phyloP scores from a whole-genome alignment of 2,888 invertebrate species.

The Coecobrya sp. region DNA sequence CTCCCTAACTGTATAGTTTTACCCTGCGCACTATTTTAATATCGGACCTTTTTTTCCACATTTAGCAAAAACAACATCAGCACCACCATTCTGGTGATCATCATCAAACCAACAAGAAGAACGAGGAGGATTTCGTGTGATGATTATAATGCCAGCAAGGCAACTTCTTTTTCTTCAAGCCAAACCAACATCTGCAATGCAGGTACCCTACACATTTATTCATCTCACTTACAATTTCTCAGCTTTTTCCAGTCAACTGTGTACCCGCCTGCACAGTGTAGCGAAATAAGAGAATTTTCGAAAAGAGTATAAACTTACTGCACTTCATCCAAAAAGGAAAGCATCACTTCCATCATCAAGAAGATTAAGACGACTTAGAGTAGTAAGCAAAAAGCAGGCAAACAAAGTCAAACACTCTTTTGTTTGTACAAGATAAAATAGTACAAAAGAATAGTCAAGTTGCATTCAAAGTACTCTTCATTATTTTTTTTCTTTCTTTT shows the following conservation, averaged over 20 bases:
- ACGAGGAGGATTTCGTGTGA: constrained; percentile 9
- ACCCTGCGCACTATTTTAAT: neutral
- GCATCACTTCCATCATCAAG: neutral
- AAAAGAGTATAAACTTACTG: neutral
- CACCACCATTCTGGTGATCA: neutral
- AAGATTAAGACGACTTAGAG: neutral
- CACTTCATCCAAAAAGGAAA: neutral
- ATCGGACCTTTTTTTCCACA: neutral
- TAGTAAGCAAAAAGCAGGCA: neutral
- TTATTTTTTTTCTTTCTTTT: neutral
- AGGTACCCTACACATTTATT: constrained; percentile 64
- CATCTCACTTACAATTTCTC: constrained; percentile 11
- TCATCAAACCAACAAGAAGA: neutral
- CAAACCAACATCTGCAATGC: constrained; percentile 70
- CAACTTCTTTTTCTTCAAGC: neutral
- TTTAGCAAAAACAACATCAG: neutral
- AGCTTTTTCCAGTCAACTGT: neutral
- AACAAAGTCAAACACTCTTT: neutral
- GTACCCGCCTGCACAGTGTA: neutral
- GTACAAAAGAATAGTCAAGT: neutral
- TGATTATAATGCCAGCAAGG: constrained; percentile 33
- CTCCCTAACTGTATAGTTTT: neutral
- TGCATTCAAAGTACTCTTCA: neutral
- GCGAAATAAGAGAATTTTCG: neutral
- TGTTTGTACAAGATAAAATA: neutral